Evolutionary conservation across 2,797 vertebrate genomes (phyloP).

Genomic region (Neosilurus mollespiculum): DNA sequence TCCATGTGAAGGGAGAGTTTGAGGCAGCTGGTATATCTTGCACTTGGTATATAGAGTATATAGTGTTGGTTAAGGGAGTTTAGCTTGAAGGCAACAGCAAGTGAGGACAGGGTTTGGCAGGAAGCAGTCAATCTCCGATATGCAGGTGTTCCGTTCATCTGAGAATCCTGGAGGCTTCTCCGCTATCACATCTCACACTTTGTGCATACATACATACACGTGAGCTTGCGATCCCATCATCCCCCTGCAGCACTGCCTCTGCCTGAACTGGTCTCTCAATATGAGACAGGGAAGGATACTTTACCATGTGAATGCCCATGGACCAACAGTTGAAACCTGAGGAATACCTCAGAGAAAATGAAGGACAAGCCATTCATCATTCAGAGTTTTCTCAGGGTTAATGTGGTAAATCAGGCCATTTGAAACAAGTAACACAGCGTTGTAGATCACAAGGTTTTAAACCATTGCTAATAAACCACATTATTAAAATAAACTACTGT

Average conservation of each 20-base stretch:
- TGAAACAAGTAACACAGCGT: background rate
- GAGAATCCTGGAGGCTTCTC: conserved; percentile 60
- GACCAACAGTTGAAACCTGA: conserved; percentile 21
- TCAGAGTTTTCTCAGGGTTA: background rate
- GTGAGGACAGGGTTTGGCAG: conserved; percentile 36
- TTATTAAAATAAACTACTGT: background rate
- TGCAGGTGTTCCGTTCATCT: conserved; percentile 62
- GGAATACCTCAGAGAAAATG: conserved; percentile 11
- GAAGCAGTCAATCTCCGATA: conserved; percentile 47
- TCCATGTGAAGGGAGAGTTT: background rate
- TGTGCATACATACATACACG: background rate
- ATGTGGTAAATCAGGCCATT: background rate
- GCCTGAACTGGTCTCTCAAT: conserved; percentile 23
- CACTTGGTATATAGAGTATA: background rate
- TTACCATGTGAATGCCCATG: background rate
- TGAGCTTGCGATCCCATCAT: conserved; percentile 5
- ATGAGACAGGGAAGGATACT: conserved; percentile 10
- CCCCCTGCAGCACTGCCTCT: conserved; percentile 22
- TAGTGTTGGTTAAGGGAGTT: conserved; percentile 16
- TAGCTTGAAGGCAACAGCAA: conserved; percentile 29
- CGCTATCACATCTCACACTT: conserved; percentile 63
- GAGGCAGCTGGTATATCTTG: background rate
- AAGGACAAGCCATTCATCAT: conserved; percentile 19
- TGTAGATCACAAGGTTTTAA: background rate
- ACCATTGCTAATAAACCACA: background rate